Conservation (phyloP, 2,113 vertebrate species). For the Takifugu flavidus region DNA sequence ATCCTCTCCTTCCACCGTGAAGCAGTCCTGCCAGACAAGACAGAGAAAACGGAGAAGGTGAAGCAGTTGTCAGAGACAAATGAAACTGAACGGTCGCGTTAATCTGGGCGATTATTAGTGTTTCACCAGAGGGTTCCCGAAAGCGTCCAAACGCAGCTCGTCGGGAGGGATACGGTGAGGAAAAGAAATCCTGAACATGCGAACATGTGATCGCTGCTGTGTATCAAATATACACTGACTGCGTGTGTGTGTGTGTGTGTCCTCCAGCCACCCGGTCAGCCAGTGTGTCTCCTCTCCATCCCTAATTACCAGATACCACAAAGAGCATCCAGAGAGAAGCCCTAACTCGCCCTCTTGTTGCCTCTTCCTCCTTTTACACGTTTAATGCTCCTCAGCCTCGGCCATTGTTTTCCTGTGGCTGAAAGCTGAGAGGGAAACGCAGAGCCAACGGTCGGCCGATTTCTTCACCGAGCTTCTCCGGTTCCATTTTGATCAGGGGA, state of each 20-base stretch:
- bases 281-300: slow-evolving; percentile 35
- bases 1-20: slow-evolving; percentile 92
- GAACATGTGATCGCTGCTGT: no score
- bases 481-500: slow-evolving; percentile 37
- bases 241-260: slow-evolving; percentile 16
- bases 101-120: no score
- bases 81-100: background rate
- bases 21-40: slow-evolving; percentile 81
- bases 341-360: slow-evolving; percentile 42
- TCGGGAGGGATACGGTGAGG: no score
- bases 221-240: background rate
- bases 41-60: slow-evolving; percentile 6
- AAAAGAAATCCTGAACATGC: no score
- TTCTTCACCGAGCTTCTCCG: slow-evolving; percentile 35
- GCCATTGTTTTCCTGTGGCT: slow-evolving; percentile 49
- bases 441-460: slow-evolving; percentile 6
- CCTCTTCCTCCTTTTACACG: slow-evolving; percentile 24
- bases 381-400: slow-evolving; percentile 17
- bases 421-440: background rate
- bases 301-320: slow-evolving; percentile 59
- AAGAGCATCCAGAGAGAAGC: slow-evolving; percentile 23
- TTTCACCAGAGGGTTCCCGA: no score
- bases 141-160: background rate
- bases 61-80: background rate
- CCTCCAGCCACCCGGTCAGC: slow-evolving; percentile 25